Conservation (phyloP, 2,888 invertebrate species). For the Acheta domesticus region DNA sequence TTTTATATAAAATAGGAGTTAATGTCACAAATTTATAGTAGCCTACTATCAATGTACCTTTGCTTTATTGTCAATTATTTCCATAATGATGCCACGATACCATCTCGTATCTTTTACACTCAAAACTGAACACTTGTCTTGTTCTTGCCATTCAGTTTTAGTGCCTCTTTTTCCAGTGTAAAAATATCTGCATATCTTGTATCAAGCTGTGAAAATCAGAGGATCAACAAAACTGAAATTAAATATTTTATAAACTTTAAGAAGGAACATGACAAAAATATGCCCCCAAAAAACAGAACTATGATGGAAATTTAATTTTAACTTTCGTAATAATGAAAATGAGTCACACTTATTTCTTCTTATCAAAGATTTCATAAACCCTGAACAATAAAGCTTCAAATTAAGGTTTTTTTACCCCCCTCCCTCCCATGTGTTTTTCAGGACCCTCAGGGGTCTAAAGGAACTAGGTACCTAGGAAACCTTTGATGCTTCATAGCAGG, state of each 20-base stretch:
- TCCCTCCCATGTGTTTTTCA: too few relatives aligned
- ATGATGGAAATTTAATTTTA: too few relatives aligned
- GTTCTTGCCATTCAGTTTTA: slow-evolving; percentile 51
- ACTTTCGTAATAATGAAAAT: too few relatives aligned
- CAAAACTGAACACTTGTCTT: slow-evolving; percentile 53
- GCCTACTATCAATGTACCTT: slow-evolving; percentile 42
- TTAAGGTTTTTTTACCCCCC: too few relatives aligned
- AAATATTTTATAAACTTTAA: background rate
- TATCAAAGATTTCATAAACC: too few relatives aligned
- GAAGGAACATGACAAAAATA: too few relatives aligned
- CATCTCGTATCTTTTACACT: slow-evolving; percentile 55
- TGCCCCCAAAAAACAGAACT: too few relatives aligned
- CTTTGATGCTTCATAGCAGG: too few relatives aligned
- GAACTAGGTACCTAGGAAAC: too few relatives aligned
- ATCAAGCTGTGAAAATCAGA: slow-evolving; percentile 45
- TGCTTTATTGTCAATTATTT: slow-evolving; percentile 46
- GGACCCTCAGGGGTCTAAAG: too few relatives aligned
- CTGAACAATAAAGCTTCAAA: too few relatives aligned
- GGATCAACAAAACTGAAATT: background rate
- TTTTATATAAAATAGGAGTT: background rate
- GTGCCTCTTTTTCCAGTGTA: slow-evolving; percentile 45
- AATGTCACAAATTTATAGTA: background rate
- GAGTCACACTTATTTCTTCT: too few relatives aligned
- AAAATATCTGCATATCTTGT: slow-evolving; percentile 55
- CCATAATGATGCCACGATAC: slow-evolving; percentile 56